These are phyloP conservation scores for Chloropsis cyanopogon DNA, from an alignment of 2,113 vertebrate species.

Conservation along the genomic window DNA sequence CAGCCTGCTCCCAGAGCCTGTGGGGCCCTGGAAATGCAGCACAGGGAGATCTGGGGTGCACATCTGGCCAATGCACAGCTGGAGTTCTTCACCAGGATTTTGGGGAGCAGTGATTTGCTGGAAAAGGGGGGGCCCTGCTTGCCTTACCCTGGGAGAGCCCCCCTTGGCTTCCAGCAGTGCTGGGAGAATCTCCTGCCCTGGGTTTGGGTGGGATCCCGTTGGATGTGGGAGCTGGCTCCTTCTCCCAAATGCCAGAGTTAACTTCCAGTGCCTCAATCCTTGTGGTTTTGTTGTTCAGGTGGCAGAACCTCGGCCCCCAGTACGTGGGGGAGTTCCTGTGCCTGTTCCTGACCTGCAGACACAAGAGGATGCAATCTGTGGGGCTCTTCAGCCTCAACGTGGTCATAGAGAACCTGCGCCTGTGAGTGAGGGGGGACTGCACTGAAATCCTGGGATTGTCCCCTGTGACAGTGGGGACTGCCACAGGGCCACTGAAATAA, in stretches of 20 bases:
- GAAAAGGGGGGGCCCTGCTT: neutral
- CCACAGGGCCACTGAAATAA: no score
- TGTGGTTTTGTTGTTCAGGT: neutral
- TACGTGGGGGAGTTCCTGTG: constrained; percentile 34
- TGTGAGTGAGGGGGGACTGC: no score
- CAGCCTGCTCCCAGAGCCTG: neutral
- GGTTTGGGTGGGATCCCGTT: neutral
- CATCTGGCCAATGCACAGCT: no score
- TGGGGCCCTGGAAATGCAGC: neutral
- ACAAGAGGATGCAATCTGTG: neutral
- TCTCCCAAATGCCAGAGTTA: neutral
- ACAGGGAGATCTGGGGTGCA: neutral
- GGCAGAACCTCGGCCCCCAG: neutral
- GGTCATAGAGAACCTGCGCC: neutral
- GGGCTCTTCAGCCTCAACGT: constrained; percentile 15
- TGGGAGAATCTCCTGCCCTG: neutral
- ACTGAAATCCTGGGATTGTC: no score
- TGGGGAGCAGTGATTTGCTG: neutral
- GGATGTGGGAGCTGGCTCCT: rapidly evolving
- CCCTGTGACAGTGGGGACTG: no score
- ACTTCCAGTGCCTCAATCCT: neutral
- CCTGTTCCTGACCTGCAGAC: constrained; percentile 19
- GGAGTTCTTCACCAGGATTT: neutral
- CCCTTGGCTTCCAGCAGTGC: neutral
- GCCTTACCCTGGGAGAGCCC: neutral